These are phyloP conservation scores for Autographa pulchrina DNA, from an alignment of 2,888 invertebrate species.

Conservation along the genomic window DNA sequence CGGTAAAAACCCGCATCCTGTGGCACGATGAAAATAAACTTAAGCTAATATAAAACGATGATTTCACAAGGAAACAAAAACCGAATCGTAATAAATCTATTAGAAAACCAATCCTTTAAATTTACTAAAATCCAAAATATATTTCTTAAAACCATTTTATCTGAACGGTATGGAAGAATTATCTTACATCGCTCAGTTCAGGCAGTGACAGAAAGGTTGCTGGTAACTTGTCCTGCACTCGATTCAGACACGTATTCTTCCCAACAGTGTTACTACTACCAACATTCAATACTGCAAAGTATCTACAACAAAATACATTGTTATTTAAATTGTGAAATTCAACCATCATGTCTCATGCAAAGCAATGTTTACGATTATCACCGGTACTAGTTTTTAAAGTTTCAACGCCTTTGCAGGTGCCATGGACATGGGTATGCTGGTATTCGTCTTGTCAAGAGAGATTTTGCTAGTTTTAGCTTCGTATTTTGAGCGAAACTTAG, in stretches of 20 bases:
- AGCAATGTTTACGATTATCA: too few relatives aligned
- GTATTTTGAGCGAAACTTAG: too few relatives aligned
- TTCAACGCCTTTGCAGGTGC: too few relatives aligned
- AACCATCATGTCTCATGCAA: too few relatives aligned
- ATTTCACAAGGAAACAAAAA: background rate
- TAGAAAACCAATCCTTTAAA: too few relatives aligned
- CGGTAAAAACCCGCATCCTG: slow-evolving; percentile 23
- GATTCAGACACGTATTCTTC: slow-evolving; percentile 25
- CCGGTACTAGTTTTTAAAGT: too few relatives aligned
- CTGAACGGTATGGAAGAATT: background rate
- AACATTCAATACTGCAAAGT: slow-evolving; percentile 39
- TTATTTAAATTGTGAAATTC: too few relatives aligned
- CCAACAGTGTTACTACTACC: slow-evolving; percentile 22
- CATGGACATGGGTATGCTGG: too few relatives aligned
- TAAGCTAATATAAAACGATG: background rate
- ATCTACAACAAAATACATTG: slow-evolving; percentile 10
- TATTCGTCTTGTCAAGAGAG: too few relatives aligned
- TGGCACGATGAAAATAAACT: background rate
- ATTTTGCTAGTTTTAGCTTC: too few relatives aligned
- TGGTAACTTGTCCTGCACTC: slow-evolving; percentile 26
- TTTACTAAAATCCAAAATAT: too few relatives aligned
- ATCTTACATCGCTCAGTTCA: slow-evolving; percentile 34
- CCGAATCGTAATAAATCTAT: too few relatives aligned
- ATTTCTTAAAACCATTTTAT: background rate
- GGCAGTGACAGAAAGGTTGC: slow-evolving; percentile 38